Percentiles rank a stretch among this genome's conserved stretches.
Evolutionary conservation across 2,888 invertebrate genomes (phyloP).

Genomic region (Fragum fragum): DNA sequence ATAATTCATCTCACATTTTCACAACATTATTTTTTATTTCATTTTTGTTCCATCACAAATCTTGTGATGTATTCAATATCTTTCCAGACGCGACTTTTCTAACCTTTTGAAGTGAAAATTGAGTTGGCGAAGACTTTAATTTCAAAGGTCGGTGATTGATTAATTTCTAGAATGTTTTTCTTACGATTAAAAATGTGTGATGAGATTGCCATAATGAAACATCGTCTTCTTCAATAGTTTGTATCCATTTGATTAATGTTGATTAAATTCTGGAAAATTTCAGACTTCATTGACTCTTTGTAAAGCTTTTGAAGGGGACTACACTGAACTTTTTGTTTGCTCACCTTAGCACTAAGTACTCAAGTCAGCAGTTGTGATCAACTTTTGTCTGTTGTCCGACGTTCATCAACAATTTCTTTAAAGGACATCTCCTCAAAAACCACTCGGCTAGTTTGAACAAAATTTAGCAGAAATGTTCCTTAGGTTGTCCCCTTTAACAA

Average conservation of each 20-base stretch:
- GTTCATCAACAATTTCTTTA: no score
- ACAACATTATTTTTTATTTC: conserved; percentile 4
- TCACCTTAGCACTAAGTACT: no score
- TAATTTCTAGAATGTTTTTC: conserved; percentile 17
- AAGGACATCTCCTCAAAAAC: no score
- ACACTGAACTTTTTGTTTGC: no score
- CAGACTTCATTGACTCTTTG: conserved; percentile 2
- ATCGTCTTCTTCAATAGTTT: not conserved
- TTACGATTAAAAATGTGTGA: not conserved
- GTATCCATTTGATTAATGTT: conserved; percentile 18
- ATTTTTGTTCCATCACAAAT: not conserved
- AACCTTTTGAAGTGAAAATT: conserved; percentile 19
- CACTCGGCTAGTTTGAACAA: no score
- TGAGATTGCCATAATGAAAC: conserved; percentile 1
- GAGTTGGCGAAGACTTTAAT: conserved; percentile 10
- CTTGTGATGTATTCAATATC: conserved; percentile 19
- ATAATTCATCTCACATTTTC: not conserved
- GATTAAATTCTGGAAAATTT: conserved; percentile 14
- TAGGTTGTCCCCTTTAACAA: no score
- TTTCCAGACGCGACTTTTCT: conserved; percentile 4
- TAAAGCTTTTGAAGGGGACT: no score
- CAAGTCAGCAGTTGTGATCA: no score
- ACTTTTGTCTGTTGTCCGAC: no score
- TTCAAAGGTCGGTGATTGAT: conserved; percentile 24
- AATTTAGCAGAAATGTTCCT: no score